These are phyloP conservation scores for Eudemis profundana DNA, from an alignment of 2,888 invertebrate genomes.

Conservation along the genomic window DNA sequence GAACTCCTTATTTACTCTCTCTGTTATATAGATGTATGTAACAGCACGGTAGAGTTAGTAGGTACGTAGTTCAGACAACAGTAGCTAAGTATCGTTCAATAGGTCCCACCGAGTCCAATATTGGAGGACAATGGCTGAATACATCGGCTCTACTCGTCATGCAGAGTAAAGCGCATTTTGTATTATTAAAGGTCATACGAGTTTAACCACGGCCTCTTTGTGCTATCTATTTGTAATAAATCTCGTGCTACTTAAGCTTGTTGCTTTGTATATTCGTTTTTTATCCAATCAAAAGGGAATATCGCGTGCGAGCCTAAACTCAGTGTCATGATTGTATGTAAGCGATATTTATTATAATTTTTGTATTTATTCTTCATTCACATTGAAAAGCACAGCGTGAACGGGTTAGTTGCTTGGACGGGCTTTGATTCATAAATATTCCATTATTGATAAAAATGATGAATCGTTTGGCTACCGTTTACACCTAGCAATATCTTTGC, in stretches of 20 bases:
- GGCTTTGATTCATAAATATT: constrained; percentile 4
- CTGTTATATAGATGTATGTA: background rate
- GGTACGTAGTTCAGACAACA: constrained; percentile 35
- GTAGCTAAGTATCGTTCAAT: constrained; percentile 60
- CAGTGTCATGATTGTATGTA: background rate
- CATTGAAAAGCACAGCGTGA: constrained; percentile 28
- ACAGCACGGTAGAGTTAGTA: constrained; percentile 16
- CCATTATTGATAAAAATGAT: constrained; percentile 17
- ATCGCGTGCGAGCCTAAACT: constrained; percentile 22
- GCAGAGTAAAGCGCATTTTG: constrained; percentile 36
- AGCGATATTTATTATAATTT: constrained; percentile 19
- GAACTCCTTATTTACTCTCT: background rate
- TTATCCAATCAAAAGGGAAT: constrained; percentile 18
- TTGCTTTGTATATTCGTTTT: constrained; percentile 25
- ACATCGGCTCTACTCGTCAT: constrained; percentile 46
- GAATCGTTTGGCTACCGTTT: constrained; percentile 17
- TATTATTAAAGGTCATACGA: constrained; percentile 40
- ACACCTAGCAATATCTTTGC: background rate
- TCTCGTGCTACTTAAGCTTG: constrained; percentile 19
- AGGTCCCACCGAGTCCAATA: constrained; percentile 64
- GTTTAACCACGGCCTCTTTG: constrained; percentile 43
- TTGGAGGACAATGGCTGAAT: constrained; percentile 76
- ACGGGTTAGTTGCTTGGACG: background rate
- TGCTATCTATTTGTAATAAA: constrained; percentile 49
- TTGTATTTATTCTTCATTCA: constrained; percentile 16